These are phyloP conservation scores for Erebia ligea DNA, from an alignment of 2,888 invertebrate species.

Conservation along the genomic window DNA sequence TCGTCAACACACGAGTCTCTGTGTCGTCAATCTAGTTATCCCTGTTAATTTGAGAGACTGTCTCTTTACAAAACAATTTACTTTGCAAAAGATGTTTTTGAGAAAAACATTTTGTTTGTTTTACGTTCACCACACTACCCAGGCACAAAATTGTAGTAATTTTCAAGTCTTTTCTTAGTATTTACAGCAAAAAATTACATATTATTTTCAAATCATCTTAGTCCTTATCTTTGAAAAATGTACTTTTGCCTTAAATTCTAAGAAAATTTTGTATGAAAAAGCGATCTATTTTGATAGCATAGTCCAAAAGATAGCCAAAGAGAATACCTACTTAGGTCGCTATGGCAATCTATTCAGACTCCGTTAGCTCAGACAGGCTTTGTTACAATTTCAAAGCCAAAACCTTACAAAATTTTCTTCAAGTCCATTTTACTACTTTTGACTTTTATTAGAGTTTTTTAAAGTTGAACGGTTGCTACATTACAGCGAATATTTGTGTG, in stretches of 20 bases:
- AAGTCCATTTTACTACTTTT: slow-evolving; percentile 29
- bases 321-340: slow-evolving; percentile 23
- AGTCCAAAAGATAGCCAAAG: slow-evolving; percentile 19
- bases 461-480: slow-evolving; percentile 16
- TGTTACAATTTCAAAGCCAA: slow-evolving; percentile 25
- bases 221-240: neutral
- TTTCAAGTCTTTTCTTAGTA: neutral
- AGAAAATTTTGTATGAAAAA: slow-evolving; percentile 6
- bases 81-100: too few species aligned
- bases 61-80: too few species aligned
- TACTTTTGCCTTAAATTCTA: slow-evolving; percentile 8
- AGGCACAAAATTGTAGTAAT: neutral
- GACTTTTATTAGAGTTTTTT: slow-evolving; percentile 2
- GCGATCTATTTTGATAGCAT: slow-evolving; percentile 12
- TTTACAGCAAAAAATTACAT: neutral
- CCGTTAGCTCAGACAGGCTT: slow-evolving; percentile 24
- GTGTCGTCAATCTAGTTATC: too few species aligned
- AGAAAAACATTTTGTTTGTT: too few species aligned
- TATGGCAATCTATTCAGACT: slow-evolving; percentile 24
- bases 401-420: slow-evolving; percentile 23
- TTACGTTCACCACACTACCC: too few species aligned
- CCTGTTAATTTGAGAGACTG: too few species aligned
- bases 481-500: neutral
- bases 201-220: neutral
- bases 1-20: too few species aligned